Evolutionary conservation across 1,140 invertebrate species (phyloP).

Genomic region (Penaeus chinensis): DNA sequence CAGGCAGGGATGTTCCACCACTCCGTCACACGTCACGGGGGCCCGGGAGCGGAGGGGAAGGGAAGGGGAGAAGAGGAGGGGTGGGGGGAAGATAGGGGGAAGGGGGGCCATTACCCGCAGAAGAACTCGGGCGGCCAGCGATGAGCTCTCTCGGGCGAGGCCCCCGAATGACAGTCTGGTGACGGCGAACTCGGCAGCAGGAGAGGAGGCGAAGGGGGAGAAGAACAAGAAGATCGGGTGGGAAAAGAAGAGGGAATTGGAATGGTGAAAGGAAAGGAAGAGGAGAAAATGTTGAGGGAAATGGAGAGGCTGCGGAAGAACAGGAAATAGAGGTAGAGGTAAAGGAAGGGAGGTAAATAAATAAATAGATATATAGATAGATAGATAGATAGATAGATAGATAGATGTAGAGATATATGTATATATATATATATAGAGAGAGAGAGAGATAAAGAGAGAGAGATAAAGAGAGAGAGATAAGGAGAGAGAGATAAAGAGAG

Average conservation of each 20-base stretch:
- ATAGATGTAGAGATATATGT: too few species aligned
- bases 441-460: too few species aligned
- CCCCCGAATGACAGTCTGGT: neutral
- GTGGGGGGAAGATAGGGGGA: neutral
- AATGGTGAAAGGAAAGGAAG: neutral
- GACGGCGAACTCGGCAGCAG: neutral
- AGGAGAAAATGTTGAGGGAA: neutral
- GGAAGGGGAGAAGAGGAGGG: neutral
- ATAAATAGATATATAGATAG: too few species aligned
- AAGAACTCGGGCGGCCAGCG: too few species aligned
- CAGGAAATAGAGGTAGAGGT: neutral
- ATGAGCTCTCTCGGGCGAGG: constrained; percentile 3
- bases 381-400: too few species aligned
- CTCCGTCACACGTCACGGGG: too few species aligned
- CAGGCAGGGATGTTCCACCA: too few species aligned
- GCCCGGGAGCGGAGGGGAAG: neutral
- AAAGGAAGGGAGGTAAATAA: too few species aligned
- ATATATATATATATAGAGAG: too few species aligned
- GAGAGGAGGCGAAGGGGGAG: neutral
- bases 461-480: too few species aligned
- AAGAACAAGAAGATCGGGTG: neutral
- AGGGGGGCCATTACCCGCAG: neutral
- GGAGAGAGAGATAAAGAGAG: too few species aligned
- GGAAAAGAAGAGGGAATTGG: neutral
- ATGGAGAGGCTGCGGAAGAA: neutral